Conservation (phyloP, 2,113 vertebrate genomes). For the Dinomys branickii region DNA sequence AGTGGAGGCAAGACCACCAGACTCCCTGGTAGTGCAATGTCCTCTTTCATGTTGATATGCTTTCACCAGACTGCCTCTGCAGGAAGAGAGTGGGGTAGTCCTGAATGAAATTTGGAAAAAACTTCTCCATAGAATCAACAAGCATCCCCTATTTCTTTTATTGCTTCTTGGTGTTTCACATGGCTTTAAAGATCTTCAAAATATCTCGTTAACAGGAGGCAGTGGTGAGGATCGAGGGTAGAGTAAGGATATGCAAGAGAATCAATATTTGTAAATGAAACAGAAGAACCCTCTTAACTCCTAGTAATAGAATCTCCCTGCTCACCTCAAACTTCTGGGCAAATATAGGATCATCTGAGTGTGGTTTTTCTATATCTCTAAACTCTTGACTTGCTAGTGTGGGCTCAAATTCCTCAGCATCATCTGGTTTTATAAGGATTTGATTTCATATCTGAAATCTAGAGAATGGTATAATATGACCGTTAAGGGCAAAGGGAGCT, state of each 20-base stretch:
- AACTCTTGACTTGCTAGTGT: constrained; percentile 71
- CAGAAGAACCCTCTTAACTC: constrained; percentile 29
- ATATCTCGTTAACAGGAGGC: background rate
- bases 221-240: no score
- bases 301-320: constrained; percentile 68
- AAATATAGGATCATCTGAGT: constrained; percentile 34
- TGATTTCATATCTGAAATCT: constrained; percentile 69
- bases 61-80: background rate
- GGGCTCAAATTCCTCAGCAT: constrained; percentile 73
- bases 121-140: background rate
- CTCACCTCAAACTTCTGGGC: constrained; percentile 52
- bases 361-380: constrained; percentile 59
- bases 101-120: background rate
- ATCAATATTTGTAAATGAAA: constrained; percentile 78
- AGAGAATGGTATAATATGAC: constrained; percentile 48
- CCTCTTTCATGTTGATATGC: fast-evolving
- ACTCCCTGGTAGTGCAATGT: background rate
- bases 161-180: background rate
- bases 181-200: background rate
- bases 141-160: background rate
- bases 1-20: background rate
- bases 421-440: constrained; percentile 72
- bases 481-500: constrained; percentile 61
- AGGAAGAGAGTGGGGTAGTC: background rate
- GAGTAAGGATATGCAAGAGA: background rate